Evolutionary conservation across 1,140 invertebrate species (phyloP).

Genomic region (Orius insidiosus): DNA sequence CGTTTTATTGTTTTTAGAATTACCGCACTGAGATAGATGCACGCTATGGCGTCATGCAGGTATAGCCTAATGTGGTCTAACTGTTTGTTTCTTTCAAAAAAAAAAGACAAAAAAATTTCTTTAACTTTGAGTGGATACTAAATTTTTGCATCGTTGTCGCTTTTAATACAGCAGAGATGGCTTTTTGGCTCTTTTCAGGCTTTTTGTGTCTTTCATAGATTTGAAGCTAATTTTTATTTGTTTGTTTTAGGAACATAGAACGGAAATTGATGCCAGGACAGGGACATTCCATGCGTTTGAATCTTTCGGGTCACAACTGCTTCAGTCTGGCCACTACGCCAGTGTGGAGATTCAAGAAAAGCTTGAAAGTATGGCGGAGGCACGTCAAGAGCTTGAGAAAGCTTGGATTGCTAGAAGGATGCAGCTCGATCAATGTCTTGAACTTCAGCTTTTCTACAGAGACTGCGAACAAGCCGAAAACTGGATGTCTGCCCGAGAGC

Average conservation of each 20-base stretch:
- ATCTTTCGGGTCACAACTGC: conserved; percentile 88
- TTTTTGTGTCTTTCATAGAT: neutral
- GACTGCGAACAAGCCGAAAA: conserved; percentile 94
- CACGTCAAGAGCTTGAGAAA: conserved; percentile 79
- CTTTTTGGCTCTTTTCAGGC: conserved; percentile 5
- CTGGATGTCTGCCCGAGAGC: conserved; percentile 98
- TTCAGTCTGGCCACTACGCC: conserved; percentile 92
- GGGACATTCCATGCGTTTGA: conserved; percentile 97
- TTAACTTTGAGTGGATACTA: neutral
- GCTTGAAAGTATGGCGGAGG: conserved; percentile 78
- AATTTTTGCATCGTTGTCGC: neutral
- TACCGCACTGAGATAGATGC: conserved; percentile 85
- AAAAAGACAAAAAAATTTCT: conserved; percentile 89
- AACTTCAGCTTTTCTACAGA: conserved; percentile 91
- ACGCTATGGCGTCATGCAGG: conserved; percentile 52
- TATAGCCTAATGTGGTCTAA: conserved; percentile 20
- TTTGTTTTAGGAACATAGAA: conserved; percentile 73
- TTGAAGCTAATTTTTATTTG: neutral
- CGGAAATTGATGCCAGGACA: conserved; percentile 93
- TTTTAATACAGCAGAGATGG: neutral
- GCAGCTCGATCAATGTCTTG: conserved; percentile 93
- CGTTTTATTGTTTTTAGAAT: conserved; percentile 45
- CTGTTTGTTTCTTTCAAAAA: conserved; percentile 43
- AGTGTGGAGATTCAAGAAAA: conserved; percentile 91
- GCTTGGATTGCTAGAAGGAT: conserved; percentile 89